Conservation (phyloP, 2,113 vertebrate genomes). For the Myiagra hebetior region DNA sequence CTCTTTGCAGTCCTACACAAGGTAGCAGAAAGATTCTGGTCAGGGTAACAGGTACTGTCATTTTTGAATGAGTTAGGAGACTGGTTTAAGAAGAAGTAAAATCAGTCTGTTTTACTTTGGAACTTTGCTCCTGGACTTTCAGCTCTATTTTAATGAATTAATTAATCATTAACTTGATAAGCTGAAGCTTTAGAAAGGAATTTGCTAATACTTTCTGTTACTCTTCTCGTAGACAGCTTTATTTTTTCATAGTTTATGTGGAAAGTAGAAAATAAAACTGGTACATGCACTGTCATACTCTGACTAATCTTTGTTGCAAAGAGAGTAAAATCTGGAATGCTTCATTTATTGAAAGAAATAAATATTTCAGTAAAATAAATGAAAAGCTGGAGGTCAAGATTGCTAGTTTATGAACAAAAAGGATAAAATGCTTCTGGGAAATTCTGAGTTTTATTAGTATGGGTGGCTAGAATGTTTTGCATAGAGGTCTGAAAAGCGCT, state of each 20-base stretch:
- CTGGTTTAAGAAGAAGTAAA: not conserved
- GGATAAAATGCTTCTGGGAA: not conserved
- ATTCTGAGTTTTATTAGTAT: not conserved
- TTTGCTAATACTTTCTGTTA: not conserved
- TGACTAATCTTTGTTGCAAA: not conserved
- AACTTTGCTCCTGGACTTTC: not conserved
- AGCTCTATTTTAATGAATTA: not conserved
- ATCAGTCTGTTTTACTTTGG: not conserved
- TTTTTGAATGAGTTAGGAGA: not conserved
- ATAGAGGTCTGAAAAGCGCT: not conserved
- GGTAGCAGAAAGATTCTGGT: not conserved
- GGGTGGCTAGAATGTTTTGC: not conserved
- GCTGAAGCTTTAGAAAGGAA: not conserved
- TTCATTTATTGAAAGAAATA: not conserved
- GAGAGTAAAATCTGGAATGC: not conserved
- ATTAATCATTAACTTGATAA: not conserved
- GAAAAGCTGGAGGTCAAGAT: not conserved
- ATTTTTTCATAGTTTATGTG: not conserved
- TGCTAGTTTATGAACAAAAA: not conserved
- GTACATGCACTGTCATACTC: not conserved
- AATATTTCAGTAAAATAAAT: conserved; percentile 10
- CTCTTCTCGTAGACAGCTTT: not conserved
- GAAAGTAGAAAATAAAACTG: not conserved
- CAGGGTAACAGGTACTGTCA: not conserved
- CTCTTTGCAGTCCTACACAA: not conserved